These are phyloP conservation scores for Rhinatrema bivittatum DNA, from an alignment of 2,797 vertebrate species.

Conservation along the genomic window DNA sequence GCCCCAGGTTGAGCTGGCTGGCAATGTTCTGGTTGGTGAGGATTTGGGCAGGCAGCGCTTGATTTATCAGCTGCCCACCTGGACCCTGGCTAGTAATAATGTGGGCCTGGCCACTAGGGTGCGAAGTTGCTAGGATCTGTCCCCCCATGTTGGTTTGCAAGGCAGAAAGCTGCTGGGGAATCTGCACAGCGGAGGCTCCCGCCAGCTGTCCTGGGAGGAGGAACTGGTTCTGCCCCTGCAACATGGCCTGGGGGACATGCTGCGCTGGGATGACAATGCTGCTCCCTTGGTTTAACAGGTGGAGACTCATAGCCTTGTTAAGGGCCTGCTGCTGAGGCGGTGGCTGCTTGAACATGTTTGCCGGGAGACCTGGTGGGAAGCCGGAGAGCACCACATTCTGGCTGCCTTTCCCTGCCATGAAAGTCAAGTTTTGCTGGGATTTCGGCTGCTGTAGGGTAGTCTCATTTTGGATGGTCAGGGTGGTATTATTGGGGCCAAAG, in stretches of 20 bases:
- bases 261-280: conserved; percentile 88
- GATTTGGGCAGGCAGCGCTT: conserved; percentile 63
- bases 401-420: conserved; percentile 79
- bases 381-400: conserved; percentile 80
- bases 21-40: conserved; percentile 82
- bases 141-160: conserved; percentile 70
- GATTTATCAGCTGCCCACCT: conserved; percentile 81
- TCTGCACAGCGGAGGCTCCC: conserved; percentile 35
- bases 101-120: conserved; percentile 58
- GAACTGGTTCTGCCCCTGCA: conserved; percentile 90
- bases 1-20: conserved; percentile 71
- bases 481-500: conserved; percentile 35
- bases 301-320: conserved; percentile 82
- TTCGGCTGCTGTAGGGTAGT: conserved; percentile 65
- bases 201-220: conserved; percentile 61
- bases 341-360: conserved; percentile 78
- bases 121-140: conserved; percentile 75
- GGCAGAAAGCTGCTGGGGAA: conserved; percentile 55
- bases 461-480: conserved; percentile 51
- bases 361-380: conserved; percentile 45
- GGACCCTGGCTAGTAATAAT: conserved; percentile 81
- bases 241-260: conserved; percentile 65
- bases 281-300: conserved; percentile 82
- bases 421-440: conserved; percentile 82
- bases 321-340: conserved; percentile 32